Evolutionary conservation across 2,113 vertebrate genomes (phyloP), one percentile per base, ranked within the genome.

Genomic region (Calyptommatus sinebrachiatus): DNA sequence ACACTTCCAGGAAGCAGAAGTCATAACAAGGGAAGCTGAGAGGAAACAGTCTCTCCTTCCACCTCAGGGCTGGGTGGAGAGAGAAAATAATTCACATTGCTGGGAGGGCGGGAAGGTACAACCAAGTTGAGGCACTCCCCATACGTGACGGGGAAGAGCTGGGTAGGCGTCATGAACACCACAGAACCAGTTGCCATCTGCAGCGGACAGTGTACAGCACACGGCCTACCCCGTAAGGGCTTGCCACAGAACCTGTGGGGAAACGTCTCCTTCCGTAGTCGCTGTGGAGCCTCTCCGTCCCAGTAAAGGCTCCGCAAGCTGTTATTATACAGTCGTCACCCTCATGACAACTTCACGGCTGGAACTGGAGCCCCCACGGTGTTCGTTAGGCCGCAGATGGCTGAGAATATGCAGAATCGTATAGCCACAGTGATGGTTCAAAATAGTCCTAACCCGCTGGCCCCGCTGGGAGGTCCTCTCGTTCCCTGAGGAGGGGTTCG

Each of bases 381-480:
- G 94, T 91, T 97, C 95, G 60, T 95, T 95, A 82, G 96, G 96
- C 95, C 97, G 93, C 84, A 98, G 95, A 76, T 97, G 97, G 91
- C 96, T 97, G 85, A 98, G 96, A 91, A 98, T 97, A 93, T 98
- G 97, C 87, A 98, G 91, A 92, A 98, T 96, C 87, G 97, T 97
- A 91, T 98, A 98, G 78, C 97, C 97, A 91, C 97, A 98, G 96
- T 97, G 97, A 94, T 97, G 97, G 95, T 97, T 96, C 89, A 98
- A 95, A 91, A 98, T 96, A 96, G 97, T 98, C 90, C 97, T 97
- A 92, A 97, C 94, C 91, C 97, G 94, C 94, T 96, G 94, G 89
- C 96, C 95, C 60, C 92, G 94, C 71, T 91, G 94, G 28, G 95
- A 94, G 1, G 94, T 89, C 74, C 91, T 90, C 80, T 96, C 86